Evolutionary conservation across 2,113 vertebrate genomes (phyloP).

Genomic region (Onychostoma macrolepis): DNA sequence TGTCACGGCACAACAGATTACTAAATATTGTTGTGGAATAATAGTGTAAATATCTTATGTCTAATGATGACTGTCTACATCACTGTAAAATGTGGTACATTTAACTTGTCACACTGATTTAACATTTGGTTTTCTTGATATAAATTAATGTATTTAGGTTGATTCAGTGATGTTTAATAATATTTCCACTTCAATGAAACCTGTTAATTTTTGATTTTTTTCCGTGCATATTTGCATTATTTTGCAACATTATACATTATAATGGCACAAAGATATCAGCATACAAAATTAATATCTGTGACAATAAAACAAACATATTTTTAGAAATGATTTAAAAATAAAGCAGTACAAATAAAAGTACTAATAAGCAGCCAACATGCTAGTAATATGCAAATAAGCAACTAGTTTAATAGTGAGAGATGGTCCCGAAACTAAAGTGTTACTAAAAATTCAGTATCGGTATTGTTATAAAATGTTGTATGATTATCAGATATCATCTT

Average conservation of each 20-base stretch:
- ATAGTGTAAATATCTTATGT: neutral
- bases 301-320: too few species aligned
- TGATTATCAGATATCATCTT: neutral
- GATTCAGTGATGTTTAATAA: neutral
- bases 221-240: neutral
- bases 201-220: neutral
- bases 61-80: neutral
- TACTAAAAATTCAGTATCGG: neutral
- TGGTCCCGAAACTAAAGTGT: neutral
- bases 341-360: too few species aligned
- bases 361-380: too few species aligned
- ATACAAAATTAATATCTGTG: too few species aligned
- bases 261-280: neutral
- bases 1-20: neutral
- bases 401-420: too few species aligned
- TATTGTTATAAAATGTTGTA: neutral
- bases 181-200: neutral
- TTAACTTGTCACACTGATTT: too few species aligned
- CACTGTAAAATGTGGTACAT: neutral
- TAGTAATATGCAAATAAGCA: too few species aligned
- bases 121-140: too few species aligned
- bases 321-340: too few species aligned
- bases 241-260: neutral
- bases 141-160: neutral
- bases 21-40: neutral